Percentiles rank a stretch among this genome's conserved stretches.
phyloP scores from a whole-genome alignment of 2,797 vertebrate species.

The Sorex maritimensis region DNA sequence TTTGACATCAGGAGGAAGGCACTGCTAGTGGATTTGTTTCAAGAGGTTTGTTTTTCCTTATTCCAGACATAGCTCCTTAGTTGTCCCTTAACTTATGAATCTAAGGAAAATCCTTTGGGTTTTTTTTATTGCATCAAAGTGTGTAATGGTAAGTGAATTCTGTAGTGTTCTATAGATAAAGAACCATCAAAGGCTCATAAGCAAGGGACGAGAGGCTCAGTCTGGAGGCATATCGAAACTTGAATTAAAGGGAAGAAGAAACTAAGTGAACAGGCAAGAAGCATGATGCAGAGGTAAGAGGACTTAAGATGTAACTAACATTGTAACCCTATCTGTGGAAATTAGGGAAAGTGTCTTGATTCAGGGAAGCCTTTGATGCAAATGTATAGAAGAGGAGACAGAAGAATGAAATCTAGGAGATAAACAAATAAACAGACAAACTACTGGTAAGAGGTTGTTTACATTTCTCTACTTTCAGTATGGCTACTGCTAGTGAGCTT shows the following conservation, averaged over 20 bases:
- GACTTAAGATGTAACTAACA: slow-evolving; percentile 32
- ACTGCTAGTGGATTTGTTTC: slow-evolving; percentile 31
- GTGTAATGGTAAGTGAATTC: neutral
- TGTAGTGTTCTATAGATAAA: neutral
- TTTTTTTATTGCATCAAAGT: neutral
- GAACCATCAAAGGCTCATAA: neutral
- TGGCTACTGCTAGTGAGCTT: slow-evolving; percentile 11
- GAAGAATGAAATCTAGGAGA: slow-evolving; percentile 15
- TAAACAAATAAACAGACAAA: slow-evolving; percentile 56
- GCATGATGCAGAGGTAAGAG: neutral
- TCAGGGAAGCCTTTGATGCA: slow-evolving; percentile 37
- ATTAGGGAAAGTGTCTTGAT: slow-evolving; percentile 15
- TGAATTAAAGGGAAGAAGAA: slow-evolving; percentile 16
- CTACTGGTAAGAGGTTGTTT: slow-evolving; percentile 29
- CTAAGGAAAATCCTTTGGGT: neutral
- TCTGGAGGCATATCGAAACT: neutral
- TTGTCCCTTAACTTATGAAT: neutral
- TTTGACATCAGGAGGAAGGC: slow-evolving; percentile 47
- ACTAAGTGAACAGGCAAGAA: slow-evolving; percentile 11
- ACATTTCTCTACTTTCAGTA: neutral
- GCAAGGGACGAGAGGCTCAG: slow-evolving; percentile 18
- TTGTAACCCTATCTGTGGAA: neutral
- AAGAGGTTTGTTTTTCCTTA: slow-evolving; percentile 34
- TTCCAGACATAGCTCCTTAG: neutral
- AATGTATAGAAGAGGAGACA: neutral